phyloP scores from a whole-genome alignment of 2,888 invertebrate genomes.

The Ophioninae sp. region DNA sequence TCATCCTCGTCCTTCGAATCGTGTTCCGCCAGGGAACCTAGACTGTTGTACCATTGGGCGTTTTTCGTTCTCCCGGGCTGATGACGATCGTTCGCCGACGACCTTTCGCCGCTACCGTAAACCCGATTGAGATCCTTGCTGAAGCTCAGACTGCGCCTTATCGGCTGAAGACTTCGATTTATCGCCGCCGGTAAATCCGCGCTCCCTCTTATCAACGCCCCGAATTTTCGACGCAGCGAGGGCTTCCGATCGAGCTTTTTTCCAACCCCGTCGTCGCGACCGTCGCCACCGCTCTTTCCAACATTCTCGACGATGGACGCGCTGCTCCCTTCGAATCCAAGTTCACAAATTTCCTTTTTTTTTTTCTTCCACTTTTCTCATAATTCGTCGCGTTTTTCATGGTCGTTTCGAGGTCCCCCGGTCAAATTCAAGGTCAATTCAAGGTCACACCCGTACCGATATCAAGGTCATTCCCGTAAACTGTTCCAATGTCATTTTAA shows the following conservation, averaged over 20 bases:
- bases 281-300: conserved; percentile 26
- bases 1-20: conserved; percentile 66
- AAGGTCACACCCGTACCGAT: too few species aligned
- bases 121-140: conserved; percentile 74
- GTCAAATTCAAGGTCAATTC: too few species aligned
- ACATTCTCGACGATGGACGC: neutral
- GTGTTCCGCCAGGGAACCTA: conserved; percentile 75
- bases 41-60: conserved; percentile 77
- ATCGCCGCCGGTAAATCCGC: conserved; percentile 77
- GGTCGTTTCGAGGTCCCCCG: too few species aligned
- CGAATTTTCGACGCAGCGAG: conserved; percentile 75
- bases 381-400: too few species aligned
- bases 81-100: conserved; percentile 54
- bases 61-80: conserved; percentile 67
- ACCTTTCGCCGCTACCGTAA: conserved; percentile 59
- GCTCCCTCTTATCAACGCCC: conserved; percentile 73
- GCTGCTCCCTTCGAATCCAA: too few species aligned
- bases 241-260: conserved; percentile 72
- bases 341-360: too few species aligned
- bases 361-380: too few species aligned
- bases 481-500: too few species aligned
- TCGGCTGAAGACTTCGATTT: conserved; percentile 75
- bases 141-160: conserved; percentile 77
- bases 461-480: too few species aligned
- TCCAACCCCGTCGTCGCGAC: conserved; percentile 19